These are phyloP conservation scores for Zoanthus solanderi DNA, from an alignment of 92 coral and sea anemone species.

Conservation along the genomic window DNA sequence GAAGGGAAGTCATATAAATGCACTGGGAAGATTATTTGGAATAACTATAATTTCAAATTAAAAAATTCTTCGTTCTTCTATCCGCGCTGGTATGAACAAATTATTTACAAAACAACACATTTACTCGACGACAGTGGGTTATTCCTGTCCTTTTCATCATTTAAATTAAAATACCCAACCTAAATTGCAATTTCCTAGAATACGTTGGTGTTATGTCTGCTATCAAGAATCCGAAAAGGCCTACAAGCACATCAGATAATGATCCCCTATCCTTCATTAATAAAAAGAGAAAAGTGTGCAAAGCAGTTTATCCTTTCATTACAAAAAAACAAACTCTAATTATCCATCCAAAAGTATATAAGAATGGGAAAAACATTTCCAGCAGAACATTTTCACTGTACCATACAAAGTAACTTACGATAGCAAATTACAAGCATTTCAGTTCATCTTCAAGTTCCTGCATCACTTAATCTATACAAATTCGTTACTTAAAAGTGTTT, in stretches of 20 bases:
- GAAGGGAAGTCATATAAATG: background rate
- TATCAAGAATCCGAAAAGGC: background rate
- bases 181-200: no score
- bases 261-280: background rate
- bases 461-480: no score
- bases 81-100: background rate
- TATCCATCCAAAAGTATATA: no score
- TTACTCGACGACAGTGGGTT: background rate
- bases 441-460: background rate
- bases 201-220: background rate
- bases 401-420: no score
- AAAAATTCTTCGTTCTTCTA: constrained; percentile 3
- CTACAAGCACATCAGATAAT: constrained; percentile 11
- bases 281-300: background rate
- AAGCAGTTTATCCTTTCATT: background rate
- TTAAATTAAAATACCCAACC: background rate
- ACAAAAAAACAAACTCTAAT: background rate
- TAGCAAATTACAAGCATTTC: no score
- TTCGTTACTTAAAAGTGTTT: background rate
- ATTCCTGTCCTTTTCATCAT: background rate
- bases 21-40: background rate
- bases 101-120: constrained; percentile 5
- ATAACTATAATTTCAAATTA: background rate
- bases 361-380: no score
- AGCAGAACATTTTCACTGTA: no score